Evolutionary conservation across 2,797 vertebrate species (phyloP).

Genomic region (Orientallactaga sibirica): DNA sequence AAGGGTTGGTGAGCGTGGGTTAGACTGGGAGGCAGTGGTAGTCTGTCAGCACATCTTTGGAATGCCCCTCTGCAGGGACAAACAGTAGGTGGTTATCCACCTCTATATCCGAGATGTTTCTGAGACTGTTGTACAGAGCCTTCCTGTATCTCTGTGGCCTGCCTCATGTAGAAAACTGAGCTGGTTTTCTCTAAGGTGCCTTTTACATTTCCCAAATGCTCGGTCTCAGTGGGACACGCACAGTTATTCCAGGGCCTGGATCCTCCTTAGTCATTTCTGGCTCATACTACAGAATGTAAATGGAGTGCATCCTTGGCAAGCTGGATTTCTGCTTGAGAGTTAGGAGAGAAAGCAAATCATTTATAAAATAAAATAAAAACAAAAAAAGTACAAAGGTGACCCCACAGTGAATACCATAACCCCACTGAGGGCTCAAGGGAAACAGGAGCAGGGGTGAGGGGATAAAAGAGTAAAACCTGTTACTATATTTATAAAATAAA

Average conservation of each 20-base stretch:
- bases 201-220: not conserved
- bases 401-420: no score
- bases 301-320: not conserved
- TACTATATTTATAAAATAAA: no score
- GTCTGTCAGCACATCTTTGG: not conserved
- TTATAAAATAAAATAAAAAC: not conserved
- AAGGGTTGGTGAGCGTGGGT: not conserved
- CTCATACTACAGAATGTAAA: not conserved
- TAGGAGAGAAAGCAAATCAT: not conserved
- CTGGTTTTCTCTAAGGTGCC: slow-evolving; percentile 1
- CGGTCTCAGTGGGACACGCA: not conserved
- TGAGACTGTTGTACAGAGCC: not conserved
- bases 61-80: not conserved
- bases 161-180: not conserved
- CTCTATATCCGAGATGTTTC: not conserved
- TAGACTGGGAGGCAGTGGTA: not conserved
- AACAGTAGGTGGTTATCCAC: not conserved
- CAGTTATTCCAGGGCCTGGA: not conserved
- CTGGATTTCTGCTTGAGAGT: not conserved
- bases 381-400: not conserved
- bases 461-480: no score
- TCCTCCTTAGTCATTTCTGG: not conserved
- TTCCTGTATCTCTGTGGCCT: not conserved
- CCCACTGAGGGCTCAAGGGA: no score
- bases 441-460: no score